Base-by-base conservation (phyloP, 2,797 vertebrate genomes). In the Harpagifer antarcticus region DNA sequence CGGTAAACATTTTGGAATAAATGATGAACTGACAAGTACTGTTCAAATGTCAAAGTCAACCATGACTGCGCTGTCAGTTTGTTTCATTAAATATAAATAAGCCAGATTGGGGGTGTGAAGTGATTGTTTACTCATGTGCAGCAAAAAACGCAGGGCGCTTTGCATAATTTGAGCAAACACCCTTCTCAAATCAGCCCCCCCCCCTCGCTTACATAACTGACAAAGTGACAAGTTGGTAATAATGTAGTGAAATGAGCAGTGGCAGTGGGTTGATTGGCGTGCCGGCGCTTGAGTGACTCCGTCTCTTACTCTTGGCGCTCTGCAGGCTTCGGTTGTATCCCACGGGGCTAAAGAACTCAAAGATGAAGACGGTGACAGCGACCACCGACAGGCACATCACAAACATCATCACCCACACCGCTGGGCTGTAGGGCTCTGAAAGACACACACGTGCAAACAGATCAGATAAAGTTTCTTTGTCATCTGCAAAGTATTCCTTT, bases 341-440 rank as follows among this genome's bases (percentile, higher is more conserved):
- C 49, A 97, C 97, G 9, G 97, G 97, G 91, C 97, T 98, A 95
- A 98, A 97, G 94, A 98, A 98, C 94, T 98, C 97, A 0, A 98
- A 98, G 93, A 98, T 96, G 94, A 98, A 98, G 89, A 98, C 97
- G 6, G 97, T 98, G 92, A 98, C 96, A 2, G 97, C 97, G 20
- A 98, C 97, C 85, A 98, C 97, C 17, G 97, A 97, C 89, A 98
- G 96, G 87, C 97, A 98, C 97, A 98, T 98, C 81, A 98, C 97
- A 55, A 98, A 98, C 97, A 98, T 98, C 97, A 98, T 98, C 92
- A 98, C 97, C 97, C 97, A 98, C 84, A 98, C 97, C 2, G 97
- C 97, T 0, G 97, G 97, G 88, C 97, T 98, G 94, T 98, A 98
- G 68, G 97, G 97, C 88, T 98, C 97, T 98, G 93, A 3, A 88